Evolutionary conservation across 2,113 vertebrate species (phyloP).

Genomic region (Hyperopisus bebe): DNA sequence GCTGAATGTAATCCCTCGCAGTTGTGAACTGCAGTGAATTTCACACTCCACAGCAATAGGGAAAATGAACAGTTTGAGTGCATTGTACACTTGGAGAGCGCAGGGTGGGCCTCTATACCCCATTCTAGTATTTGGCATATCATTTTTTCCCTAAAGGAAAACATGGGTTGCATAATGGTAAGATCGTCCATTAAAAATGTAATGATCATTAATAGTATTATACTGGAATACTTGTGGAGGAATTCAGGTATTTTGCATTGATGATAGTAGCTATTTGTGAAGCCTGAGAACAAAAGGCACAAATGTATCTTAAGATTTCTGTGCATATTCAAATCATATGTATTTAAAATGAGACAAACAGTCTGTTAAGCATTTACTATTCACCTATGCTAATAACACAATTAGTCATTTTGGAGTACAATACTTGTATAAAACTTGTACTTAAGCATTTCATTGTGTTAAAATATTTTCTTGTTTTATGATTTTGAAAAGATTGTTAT

Average conservation of each 20-base stretch:
- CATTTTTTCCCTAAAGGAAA: neutral
- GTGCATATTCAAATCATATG: neutral
- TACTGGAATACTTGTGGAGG: neutral
- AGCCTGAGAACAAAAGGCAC: neutral
- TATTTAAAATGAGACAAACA: neutral
- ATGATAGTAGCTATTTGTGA: neutral
- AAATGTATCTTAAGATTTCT: neutral
- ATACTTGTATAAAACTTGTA: neutral
- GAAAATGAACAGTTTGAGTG: constrained; percentile 1
- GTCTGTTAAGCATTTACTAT: neutral
- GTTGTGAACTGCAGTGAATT: constrained; percentile 12
- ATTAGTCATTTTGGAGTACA: neutral
- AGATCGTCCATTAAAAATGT: neutral
- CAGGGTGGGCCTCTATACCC: neutral
- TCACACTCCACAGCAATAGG: constrained; percentile 7
- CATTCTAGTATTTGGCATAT: neutral
- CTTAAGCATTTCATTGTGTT: neutral
- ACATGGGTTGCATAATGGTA: neutral
- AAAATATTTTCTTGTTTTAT: neutral
- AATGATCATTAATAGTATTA: neutral
- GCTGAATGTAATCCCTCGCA: neutral
- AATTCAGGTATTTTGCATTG: neutral
- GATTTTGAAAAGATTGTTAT: neutral
- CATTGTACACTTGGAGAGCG: neutral
- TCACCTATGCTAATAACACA: neutral